phyloP scores from a whole-genome alignment of 2,113 vertebrate species.

The Stigmatopora argus region DNA sequence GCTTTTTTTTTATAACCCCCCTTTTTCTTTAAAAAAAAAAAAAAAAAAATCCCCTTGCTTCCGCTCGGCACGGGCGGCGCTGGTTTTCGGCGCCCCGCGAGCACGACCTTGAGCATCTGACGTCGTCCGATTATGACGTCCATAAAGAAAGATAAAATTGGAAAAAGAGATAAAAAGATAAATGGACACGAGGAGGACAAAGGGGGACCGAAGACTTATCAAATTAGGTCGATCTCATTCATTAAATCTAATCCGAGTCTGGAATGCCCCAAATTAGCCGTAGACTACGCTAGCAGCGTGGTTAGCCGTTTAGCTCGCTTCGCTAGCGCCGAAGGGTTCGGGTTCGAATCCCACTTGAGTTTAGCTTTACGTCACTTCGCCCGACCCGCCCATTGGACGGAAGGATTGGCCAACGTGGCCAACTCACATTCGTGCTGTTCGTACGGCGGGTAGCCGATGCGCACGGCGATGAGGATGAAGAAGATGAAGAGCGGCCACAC shows the following conservation, averaged over 20 bases:
- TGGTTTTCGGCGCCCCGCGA: neutral
- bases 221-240: neutral
- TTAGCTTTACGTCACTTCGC: too few relatives aligned
- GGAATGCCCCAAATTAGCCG: too few relatives aligned
- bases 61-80: neutral
- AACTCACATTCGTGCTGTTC: constrained; percentile 99
- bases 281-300: too few relatives aligned
- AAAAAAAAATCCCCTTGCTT: neutral
- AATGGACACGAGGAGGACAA: neutral
- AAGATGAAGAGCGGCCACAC: constrained; percentile 96
- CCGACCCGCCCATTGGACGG: neutral
- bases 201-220: neutral
- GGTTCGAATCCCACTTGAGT: too few relatives aligned
- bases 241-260: too few relatives aligned
- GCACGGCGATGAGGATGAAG: constrained; percentile 92
- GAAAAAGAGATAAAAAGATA: neutral
- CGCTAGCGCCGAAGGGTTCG: too few relatives aligned
- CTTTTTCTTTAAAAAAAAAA: neutral
- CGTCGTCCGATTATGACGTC: neutral
- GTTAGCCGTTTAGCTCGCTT: too few relatives aligned
- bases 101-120: neutral
- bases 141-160: neutral
- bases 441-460: constrained; percentile 88
- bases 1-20: too few relatives aligned
- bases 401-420: neutral